Conservation (phyloP, 1,140 invertebrate genomes). For the Drosophila teissieri region DNA sequence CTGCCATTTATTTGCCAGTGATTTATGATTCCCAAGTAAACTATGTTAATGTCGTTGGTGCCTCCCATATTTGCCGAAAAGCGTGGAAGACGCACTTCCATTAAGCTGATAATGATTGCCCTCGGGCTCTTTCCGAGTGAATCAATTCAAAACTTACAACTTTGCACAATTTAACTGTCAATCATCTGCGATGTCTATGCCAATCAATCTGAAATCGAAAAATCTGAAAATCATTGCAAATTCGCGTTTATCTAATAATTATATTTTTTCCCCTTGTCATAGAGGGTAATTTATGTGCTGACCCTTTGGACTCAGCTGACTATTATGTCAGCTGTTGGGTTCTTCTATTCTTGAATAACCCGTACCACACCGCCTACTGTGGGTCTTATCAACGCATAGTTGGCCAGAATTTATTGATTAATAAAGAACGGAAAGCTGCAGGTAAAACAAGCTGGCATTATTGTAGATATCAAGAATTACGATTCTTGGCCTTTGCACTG, state of each 20-base stretch:
- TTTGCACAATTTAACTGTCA: conserved; percentile 21
- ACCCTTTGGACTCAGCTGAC: conserved; percentile 48
- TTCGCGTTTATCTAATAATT: conserved; percentile 10
- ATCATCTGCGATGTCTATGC: conserved; percentile 31
- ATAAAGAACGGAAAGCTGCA: conserved; percentile 47
- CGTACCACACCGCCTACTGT: conserved; percentile 16
- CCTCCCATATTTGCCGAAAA: conserved; percentile 22
- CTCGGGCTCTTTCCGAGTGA: conserved; percentile 21
- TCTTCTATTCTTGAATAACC: conserved; percentile 39
- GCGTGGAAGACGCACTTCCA: conserved; percentile 20
- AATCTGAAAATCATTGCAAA: background rate
- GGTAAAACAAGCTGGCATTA: conserved; percentile 35
- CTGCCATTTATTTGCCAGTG: conserved; percentile 9
- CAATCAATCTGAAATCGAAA: conserved; percentile 35
- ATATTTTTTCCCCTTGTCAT: conserved; percentile 1
- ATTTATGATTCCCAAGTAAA: conserved; percentile 23
- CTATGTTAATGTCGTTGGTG: conserved; percentile 34
- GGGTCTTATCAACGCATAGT: conserved; percentile 44
- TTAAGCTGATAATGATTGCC: conserved; percentile 24
- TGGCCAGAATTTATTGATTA: conserved; percentile 72
- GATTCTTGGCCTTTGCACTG: conserved; percentile 46
- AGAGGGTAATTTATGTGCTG: conserved; percentile 15
- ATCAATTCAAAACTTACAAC: conserved; percentile 12
- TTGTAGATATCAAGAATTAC: conserved; percentile 59
- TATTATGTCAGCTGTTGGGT: conserved; percentile 46